phyloP scores from a whole-genome alignment of 2,888 invertebrate genomes.

The Lissonota sp. region DNA sequence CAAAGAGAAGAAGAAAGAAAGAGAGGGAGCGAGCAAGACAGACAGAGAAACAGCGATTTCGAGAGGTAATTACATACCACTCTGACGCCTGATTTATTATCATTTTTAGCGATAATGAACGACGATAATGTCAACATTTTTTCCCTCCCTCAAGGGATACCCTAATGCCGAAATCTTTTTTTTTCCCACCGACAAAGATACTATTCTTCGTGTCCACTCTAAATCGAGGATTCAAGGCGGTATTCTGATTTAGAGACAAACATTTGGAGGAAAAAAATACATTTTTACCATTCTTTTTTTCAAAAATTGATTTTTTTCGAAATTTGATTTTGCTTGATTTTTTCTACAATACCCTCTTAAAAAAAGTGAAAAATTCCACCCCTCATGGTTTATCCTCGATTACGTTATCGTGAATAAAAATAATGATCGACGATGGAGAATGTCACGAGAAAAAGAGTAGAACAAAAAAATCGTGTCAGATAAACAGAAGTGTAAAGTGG shows the following conservation, averaged over 20 bases:
- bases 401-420: background rate
- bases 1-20: background rate
- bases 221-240: too few species aligned
- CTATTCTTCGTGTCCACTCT: too few species aligned
- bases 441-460: slow-evolving; percentile 15
- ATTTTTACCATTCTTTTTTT: too few species aligned
- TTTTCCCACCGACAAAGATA: background rate
- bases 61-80: slow-evolving; percentile 46
- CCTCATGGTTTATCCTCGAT: background rate
- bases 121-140: slow-evolving; percentile 43
- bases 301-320: too few species aligned
- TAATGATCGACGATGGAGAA: slow-evolving; percentile 18
- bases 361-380: background rate
- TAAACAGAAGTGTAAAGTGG: slow-evolving; percentile 57
- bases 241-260: too few species aligned
- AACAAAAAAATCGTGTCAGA: slow-evolving; percentile 36
- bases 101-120: slow-evolving; percentile 29
- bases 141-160: background rate
- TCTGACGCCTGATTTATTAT: slow-evolving; percentile 32
- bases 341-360: too few species aligned
- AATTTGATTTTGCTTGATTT: too few species aligned
- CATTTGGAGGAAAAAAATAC: too few species aligned
- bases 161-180: background rate
- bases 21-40: background rate
- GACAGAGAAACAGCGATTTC: slow-evolving; percentile 44